Percentiles rank a stretch among this genome's conserved stretches.
Conservation (phyloP, 2,888 invertebrate species). For the Yponomeuta evonymella region DNA sequence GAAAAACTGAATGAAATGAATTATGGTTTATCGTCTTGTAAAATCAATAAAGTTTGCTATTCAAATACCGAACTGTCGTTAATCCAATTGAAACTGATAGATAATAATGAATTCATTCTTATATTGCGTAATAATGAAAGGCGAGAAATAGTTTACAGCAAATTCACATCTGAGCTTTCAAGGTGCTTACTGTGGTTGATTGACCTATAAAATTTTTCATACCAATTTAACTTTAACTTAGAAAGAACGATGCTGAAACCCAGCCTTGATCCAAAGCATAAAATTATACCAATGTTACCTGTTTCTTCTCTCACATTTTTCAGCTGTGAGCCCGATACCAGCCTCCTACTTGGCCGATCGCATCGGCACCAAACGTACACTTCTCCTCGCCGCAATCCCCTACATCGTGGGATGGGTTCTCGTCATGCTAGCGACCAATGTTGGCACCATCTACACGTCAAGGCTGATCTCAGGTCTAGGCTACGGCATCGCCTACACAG, state of each 20-base stretch:
- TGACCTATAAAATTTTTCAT: too few relatives aligned
- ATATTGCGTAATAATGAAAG: too few relatives aligned
- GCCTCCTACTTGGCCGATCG: conserved; percentile 79
- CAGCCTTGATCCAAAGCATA: too few relatives aligned
- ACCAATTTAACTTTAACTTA: too few relatives aligned
- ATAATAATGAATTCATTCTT: neutral
- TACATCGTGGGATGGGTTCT: conserved; percentile 80
- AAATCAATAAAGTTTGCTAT: neutral
- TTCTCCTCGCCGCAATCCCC: conserved; percentile 76
- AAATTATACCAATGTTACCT: too few relatives aligned
- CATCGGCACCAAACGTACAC: conserved; percentile 79
- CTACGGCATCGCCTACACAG: conserved; percentile 77
- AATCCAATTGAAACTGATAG: neutral
- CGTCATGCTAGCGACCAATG: conserved; percentile 75
- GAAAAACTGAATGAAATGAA: neutral
- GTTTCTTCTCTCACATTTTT: neutral
- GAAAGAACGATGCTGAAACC: too few relatives aligned
- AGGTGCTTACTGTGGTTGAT: too few relatives aligned
- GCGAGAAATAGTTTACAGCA: too few relatives aligned
- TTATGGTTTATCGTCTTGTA: neutral
- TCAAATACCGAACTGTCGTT: neutral
- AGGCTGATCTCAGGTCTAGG: conserved; percentile 79
- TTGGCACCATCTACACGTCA: conserved; percentile 75
- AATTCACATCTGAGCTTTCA: too few relatives aligned
- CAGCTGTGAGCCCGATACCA: conserved; percentile 78